Percentiles rank a stretch among this genome's conserved stretches.
Conservation (phyloP, 2,113 vertebrate genomes). For the Strigops habroptila region DNA sequence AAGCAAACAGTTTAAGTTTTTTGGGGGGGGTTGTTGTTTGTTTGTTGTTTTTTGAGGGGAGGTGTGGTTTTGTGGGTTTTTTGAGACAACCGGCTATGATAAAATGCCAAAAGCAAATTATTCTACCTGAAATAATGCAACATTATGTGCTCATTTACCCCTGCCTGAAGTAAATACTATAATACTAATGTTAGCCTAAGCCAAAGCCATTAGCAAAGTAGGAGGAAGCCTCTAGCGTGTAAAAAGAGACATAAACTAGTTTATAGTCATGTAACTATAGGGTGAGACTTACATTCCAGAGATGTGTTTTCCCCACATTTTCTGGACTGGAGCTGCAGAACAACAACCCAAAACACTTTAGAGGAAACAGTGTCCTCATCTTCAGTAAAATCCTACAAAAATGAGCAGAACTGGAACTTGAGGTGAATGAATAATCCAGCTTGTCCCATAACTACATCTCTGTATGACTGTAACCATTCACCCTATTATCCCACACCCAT, state of each 20-base stretch:
- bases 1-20: neutral
- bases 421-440: neutral
- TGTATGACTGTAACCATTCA: neutral
- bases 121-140: neutral
- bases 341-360: neutral
- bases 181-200: neutral
- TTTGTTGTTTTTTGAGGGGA: neutral
- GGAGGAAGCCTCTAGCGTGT: neutral
- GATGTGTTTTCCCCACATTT: neutral
- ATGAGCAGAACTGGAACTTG: neutral
- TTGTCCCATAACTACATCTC: neutral
- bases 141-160: neutral
- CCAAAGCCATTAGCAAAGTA: neutral
- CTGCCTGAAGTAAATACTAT: neutral
- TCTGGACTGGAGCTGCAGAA: neutral
- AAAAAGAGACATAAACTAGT: neutral
- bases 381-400: neutral
- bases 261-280: neutral
- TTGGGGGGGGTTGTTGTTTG: neutral
- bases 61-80: neutral
- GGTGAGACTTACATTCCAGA: neutral
- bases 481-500: neutral
- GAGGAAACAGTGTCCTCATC: neutral
- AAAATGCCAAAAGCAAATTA: neutral
- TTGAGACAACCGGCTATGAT: neutral